Evolutionary conservation across 2,797 vertebrate species (phyloP).

Genomic region (Hippocampus kuda): DNA sequence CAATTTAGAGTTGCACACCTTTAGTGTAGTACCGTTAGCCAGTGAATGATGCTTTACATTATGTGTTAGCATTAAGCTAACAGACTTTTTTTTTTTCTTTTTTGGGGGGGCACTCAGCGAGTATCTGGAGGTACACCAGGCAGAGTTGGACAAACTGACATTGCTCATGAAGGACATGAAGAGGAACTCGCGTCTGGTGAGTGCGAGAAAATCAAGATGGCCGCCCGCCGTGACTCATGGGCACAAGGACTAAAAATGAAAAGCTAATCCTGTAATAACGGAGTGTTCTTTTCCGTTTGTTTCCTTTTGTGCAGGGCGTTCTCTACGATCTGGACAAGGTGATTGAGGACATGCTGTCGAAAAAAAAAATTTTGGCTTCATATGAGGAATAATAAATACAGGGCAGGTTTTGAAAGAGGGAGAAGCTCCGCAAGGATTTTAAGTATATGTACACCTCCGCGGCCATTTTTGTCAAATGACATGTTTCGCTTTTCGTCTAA

Average conservation of each 20-base stretch:
- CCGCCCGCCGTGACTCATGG: background rate
- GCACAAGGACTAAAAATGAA: background rate
- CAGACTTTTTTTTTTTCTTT: background rate
- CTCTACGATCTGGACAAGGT: constrained; percentile 98
- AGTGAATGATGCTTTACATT: too few species aligned
- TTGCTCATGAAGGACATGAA: constrained; percentile 94
- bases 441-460: background rate
- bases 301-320: constrained; percentile 75
- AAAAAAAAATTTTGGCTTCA: constrained; percentile 12
- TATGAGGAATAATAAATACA: background rate
- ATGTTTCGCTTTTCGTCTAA: constrained; percentile 1
- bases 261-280: constrained; percentile 14
- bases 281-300: constrained; percentile 10
- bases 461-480: constrained; percentile 1
- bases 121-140: constrained; percentile 91
- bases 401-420: constrained; percentile 5
- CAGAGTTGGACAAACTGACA: constrained; percentile 90
- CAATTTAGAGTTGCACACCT: background rate
- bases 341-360: constrained; percentile 39
- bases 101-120: constrained; percentile 62
- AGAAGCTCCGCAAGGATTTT: background rate
- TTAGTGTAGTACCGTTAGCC: background rate
- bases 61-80: too few species aligned
- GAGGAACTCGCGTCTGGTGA: constrained; percentile 94
- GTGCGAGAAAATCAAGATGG: constrained; percentile 25